These are phyloP conservation scores for Orthochromis indermauri DNA, from an alignment of 2,113 vertebrate genomes.

Conservation along the genomic window DNA sequence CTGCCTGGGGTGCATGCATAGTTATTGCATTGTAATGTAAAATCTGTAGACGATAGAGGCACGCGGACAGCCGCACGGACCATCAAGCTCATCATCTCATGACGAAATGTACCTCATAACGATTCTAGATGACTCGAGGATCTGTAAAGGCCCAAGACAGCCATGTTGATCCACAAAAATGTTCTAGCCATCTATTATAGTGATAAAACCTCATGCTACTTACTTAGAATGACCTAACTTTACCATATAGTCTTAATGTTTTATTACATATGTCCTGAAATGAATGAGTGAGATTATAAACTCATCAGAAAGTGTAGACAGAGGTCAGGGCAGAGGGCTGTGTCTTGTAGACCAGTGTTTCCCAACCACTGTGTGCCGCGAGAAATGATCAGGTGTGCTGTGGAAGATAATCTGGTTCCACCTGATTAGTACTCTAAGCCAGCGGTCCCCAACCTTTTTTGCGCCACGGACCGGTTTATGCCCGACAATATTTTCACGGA, in stretches of 20 bases:
- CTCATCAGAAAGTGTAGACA: background rate
- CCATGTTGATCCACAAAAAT: background rate
- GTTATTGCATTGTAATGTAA: background rate
- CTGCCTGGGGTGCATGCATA: background rate
- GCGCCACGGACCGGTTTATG: fast-evolving
- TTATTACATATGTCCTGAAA: background rate
- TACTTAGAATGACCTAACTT: background rate
- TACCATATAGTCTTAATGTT: background rate
- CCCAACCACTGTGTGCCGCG: background rate
- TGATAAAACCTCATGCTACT: background rate
- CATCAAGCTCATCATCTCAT: background rate
- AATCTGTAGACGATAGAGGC: background rate
- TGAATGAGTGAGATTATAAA: background rate
- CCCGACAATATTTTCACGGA: no score
- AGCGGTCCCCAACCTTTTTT: no score
- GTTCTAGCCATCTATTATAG: background rate
- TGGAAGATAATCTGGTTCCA: background rate
- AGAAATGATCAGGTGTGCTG: background rate
- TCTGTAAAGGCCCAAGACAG: background rate
- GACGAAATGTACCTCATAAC: background rate
- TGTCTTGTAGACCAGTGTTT: background rate
- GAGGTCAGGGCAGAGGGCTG: background rate
- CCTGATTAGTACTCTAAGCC: background rate
- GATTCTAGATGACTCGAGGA: background rate
- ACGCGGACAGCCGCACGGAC: fast-evolving